phyloP scores from a whole-genome alignment of 1,140 invertebrate genomes.

The Cylas formicarius region DNA sequence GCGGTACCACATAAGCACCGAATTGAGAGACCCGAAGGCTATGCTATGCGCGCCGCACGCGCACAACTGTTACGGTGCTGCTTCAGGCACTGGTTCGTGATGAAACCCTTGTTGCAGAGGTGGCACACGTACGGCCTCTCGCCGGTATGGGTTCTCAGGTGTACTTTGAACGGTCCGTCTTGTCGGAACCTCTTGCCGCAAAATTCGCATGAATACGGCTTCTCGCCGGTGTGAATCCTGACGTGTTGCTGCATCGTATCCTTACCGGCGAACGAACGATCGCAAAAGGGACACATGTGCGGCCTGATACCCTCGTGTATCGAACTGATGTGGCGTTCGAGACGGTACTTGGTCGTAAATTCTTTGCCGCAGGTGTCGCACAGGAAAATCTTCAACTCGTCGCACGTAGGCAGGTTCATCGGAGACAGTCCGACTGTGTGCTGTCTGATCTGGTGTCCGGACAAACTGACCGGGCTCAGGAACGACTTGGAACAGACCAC shows the following conservation, averaged over 20 bases:
- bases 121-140: constrained; percentile 38
- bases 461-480: constrained; percentile 42
- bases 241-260: constrained; percentile 49
- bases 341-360: constrained; percentile 50
- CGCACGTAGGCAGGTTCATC: too few species aligned
- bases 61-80: constrained; percentile 25
- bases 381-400: constrained; percentile 39
- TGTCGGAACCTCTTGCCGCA: constrained; percentile 52
- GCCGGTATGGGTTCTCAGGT: constrained; percentile 28
- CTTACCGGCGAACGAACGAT: constrained; percentile 46
- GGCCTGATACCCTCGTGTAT: constrained; percentile 48
- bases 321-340: constrained; percentile 53
- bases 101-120: constrained; percentile 37
- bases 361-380: constrained; percentile 50
- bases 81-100: constrained; percentile 25
- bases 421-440: constrained; percentile 38
- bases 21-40: too few species aligned
- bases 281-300: constrained; percentile 46
- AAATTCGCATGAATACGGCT: constrained; percentile 49
- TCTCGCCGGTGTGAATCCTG: constrained; percentile 47
- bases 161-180: constrained; percentile 31
- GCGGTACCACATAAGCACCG: too few species aligned
- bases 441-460: constrained; percentile 40
- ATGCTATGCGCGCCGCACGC: constrained; percentile 2
- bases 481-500: constrained; percentile 53